Conservation (phyloP, 2,888 invertebrate species). For the Kryphioiulus occultus region DNA sequence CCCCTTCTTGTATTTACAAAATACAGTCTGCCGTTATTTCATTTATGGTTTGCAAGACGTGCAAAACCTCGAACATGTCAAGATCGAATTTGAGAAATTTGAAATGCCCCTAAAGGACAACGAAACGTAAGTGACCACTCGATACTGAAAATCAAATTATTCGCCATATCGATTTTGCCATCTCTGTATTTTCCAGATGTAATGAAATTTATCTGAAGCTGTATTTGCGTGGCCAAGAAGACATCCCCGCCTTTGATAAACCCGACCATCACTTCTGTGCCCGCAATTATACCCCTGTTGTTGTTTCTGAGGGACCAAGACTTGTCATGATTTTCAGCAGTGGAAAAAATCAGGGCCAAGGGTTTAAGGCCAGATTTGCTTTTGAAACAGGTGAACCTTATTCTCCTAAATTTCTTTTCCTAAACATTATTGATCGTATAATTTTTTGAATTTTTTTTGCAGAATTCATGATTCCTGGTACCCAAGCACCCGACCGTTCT, state of each 20-base stretch:
- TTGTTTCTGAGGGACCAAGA: slow-evolving; percentile 87
- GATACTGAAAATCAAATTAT: not conserved
- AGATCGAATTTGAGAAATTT: slow-evolving; percentile 86
- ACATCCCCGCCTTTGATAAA: slow-evolving; percentile 81
- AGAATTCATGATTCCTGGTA: slow-evolving; percentile 94
- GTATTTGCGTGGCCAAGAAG: slow-evolving; percentile 91
- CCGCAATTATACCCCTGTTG: slow-evolving; percentile 76
- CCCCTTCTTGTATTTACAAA: slow-evolving; percentile 93
- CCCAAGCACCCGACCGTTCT: slow-evolving; percentile 86
- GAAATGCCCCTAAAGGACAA: slow-evolving; percentile 74
- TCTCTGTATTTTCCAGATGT: slow-evolving; percentile 69
- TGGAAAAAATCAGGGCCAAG: slow-evolving; percentile 86
- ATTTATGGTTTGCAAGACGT: slow-evolving; percentile 98
- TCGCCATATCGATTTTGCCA: too few species aligned
- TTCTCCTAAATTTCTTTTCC: too few species aligned
- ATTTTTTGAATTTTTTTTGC: slow-evolving; percentile 56
- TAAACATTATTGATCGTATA: too few species aligned
- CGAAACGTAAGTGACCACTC: slow-evolving; percentile 52
- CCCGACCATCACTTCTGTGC: slow-evolving; percentile 94
- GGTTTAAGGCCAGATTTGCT: slow-evolving; percentile 87
- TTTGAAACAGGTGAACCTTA: slow-evolving; percentile 76
- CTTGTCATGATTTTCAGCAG: slow-evolving; percentile 95
- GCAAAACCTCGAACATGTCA: slow-evolving; percentile 93
- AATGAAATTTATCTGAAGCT: slow-evolving; percentile 90
- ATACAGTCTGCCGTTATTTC: slow-evolving; percentile 97